A percentile compares a stretch with the other conserved stretches of the same genome.
Conservation (phyloP, 2,113 vertebrate species). For the Anguilla rostrata region DNA sequence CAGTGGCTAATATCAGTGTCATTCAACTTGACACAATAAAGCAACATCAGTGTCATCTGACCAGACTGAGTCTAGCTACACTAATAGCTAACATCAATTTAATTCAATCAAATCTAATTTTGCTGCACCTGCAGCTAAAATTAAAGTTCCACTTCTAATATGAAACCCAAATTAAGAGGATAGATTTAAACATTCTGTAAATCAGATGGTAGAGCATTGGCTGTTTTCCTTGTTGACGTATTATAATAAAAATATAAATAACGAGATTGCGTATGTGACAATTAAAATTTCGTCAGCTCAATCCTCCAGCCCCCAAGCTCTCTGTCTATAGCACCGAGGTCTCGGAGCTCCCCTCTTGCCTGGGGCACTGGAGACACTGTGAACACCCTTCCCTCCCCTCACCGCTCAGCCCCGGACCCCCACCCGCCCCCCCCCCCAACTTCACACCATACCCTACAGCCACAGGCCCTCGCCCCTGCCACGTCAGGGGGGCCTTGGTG, state of each 20-base stretch:
- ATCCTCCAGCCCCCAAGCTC: constrained; percentile 62
- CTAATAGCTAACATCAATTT: not conserved
- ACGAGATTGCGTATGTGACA: constrained; percentile 71
- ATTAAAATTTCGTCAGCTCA: constrained; percentile 74
- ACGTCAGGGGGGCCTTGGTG: constrained; percentile 63
- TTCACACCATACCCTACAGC: constrained; percentile 42
- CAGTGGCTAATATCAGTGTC: no score
- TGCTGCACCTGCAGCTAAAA: not conserved
- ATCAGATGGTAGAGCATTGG: constrained; percentile 6
- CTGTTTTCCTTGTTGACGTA: not conserved
- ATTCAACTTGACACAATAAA: no score
- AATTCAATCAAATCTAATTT: not conserved
- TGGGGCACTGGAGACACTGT: constrained; percentile 59
- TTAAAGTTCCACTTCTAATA: not conserved
- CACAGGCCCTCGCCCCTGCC: constrained; percentile 54
- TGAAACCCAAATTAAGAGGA: not conserved
- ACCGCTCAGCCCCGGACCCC: not conserved
- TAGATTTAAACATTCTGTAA: not conserved
- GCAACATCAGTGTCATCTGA: not conserved
- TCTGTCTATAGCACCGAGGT: constrained; percentile 62
- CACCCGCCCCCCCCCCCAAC: constrained; percentile 53
- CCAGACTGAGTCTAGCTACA: not conserved
- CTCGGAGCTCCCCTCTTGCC: constrained; percentile 53
- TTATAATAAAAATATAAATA: constrained; percentile 33
- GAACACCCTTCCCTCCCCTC: constrained; percentile 49